Evolutionary conservation across 37 sponge, comb jelly and placozoan genomes (phyloP), one percentile per base, ranked within the genome.

Genomic region (Spongia lamella): DNA sequence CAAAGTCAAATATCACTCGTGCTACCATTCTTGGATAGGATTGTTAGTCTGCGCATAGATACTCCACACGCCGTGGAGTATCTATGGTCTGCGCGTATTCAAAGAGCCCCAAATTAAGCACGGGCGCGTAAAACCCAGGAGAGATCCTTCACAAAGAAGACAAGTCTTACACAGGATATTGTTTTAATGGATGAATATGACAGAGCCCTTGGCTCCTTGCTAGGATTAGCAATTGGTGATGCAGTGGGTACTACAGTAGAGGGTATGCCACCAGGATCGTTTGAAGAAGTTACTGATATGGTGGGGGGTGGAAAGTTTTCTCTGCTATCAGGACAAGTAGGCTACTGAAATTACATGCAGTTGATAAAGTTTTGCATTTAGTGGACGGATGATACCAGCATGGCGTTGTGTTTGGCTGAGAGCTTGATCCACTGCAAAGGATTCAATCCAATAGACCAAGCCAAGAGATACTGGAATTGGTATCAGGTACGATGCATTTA

Each of bases 371-470:
- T 13, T 9, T 43, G 47, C 47, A 43, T 59, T 16, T 55, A 94
- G 91, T 94, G 95, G 95, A 94, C 95, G 21, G 95, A 94, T 86
- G 91, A 90, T 61, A 90, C 95, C 27, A 90, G 91, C 33, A 94
- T 94, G 95, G 88, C 83, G 25, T 83, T 94, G 54, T 90, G 90
- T 80, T 49, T 94, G 52, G 90, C 95, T 9, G 95, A 94, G 62
- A 94, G 95, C 53, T 72, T 94, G 50, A 79, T 90, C 20, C 90
- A 94, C 49, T 86, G 88, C 36, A 74, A 79, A 43, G 91, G 88
- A 19, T 90, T 83, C 73, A 83, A 90, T 49, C 90, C 84, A 0
- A 29, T 77, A 0, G 95, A 94, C 49, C 87, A 90, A 38, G 43
- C 53, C 20, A 69, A 64, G 53, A 54, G 88, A 21, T 94, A 83